Conservation (phyloP, 2,113 vertebrate genomes). For the Eulemur rufifrons region DNA sequence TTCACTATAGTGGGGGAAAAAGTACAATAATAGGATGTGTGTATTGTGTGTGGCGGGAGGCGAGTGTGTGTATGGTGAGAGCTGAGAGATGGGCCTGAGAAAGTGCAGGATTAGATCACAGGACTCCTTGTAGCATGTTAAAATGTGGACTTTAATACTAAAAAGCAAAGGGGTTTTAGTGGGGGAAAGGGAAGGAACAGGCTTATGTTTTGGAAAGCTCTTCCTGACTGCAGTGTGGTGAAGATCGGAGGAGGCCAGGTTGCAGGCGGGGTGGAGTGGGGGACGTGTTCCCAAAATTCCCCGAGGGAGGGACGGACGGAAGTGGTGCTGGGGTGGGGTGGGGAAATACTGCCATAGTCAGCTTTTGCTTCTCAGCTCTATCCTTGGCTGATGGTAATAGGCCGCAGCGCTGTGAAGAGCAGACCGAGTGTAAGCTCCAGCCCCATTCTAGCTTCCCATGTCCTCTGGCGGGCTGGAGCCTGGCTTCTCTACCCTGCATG, state of each 20-base stretch:
- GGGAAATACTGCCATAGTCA: neutral
- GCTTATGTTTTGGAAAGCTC: neutral
- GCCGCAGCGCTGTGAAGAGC: neutral
- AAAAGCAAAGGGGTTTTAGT: neutral
- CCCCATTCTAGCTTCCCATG: neutral
- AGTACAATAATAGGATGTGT: neutral
- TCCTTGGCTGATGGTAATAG: too few relatives aligned
- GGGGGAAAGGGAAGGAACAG: neutral
- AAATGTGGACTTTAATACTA: neutral
- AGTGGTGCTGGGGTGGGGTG: neutral
- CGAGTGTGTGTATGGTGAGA: neutral
- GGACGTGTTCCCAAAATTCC: neutral
- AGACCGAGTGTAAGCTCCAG: neutral
- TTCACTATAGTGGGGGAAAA: neutral
- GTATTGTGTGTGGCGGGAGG: neutral
- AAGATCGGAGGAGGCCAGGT: neutral
- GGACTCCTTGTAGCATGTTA: neutral
- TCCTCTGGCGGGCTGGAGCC: neutral
- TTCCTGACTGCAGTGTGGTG: neutral
- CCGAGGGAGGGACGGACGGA: too few relatives aligned
- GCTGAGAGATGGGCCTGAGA: neutral
- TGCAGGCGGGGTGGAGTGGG: rapidly evolving
- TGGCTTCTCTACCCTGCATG: neutral
- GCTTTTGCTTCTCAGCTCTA: neutral
- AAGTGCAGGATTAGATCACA: neutral